Base-by-base conservation (phyloP, 2,888 invertebrate species). In the Lithophane socia region DNA sequence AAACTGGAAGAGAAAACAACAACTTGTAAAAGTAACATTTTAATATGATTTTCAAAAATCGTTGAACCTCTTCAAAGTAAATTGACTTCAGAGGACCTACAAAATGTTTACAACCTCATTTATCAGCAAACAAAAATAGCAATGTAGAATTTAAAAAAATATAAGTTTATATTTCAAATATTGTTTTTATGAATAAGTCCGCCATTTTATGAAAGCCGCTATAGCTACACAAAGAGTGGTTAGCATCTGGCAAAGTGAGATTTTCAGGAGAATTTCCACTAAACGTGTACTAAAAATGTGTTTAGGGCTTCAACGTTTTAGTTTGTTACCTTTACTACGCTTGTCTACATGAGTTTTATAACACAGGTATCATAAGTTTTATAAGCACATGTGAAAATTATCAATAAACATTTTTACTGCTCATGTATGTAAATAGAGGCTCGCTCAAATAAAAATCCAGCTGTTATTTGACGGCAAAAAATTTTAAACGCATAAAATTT, bases 241-340 rank as follows among this genome's bases (percentile, higher is more conserved):
- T 78, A 85, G 81, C 87, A 88, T 84, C 83, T 88, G 87, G 78
- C 76, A 76, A 71, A 73, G 80, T 83, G 80, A 84, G 83, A 86
- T 89, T 87, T 89, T 84, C 79, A 63, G 37, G 71, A 68, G 72
- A 84, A 86, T 78, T 80, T 81, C n/a, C 64, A 69, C 66, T 79
- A 84, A 88, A 85, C 79, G 75, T 74, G 74, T 72, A 78, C 80
- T 84, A 77, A 86, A 84, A 84, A 70, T 79, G 76, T 81, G 68
- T 86, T 79, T 69, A 85, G 76, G 64, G 67, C 54, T 65, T 47
- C 72, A 86, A 52, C 58, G n/a, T 83, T 84, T 74, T 69, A 76
- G 84, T 86, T 79, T 64, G 72, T 72, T 75, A 58, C 71, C 69
- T 60, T 66, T 73, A 83, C 68, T 75, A 83, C 42, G 42, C 72